Percentiles rank a stretch among this genome's conserved stretches.
These are phyloP conservation scores for Himantopus leucocephalus DNA, from an alignment of 2,113 vertebrate genomes.

Conservation along the genomic window DNA sequence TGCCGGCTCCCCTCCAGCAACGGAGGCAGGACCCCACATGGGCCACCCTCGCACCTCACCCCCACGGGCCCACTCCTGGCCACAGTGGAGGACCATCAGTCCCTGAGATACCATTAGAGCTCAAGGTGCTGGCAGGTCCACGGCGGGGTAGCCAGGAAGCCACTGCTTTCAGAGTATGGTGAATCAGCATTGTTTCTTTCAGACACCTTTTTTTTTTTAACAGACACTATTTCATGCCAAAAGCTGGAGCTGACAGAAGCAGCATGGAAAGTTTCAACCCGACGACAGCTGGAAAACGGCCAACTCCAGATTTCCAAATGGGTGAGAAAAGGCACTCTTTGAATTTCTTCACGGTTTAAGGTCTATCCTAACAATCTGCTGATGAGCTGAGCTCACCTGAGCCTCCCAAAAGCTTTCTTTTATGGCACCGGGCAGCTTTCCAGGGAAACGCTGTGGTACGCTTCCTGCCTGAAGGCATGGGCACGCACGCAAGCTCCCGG, in stretches of 20 bases:
- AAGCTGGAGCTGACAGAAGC: background rate
- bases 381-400: conserved; percentile 11
- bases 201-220: background rate
- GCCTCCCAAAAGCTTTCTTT: background rate
- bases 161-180: background rate
- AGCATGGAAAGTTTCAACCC: background rate
- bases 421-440: background rate
- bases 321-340: background rate
- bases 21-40: fast-evolving
- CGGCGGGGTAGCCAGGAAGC: fast-evolving
- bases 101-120: background rate
- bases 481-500: background rate
- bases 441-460: background rate
- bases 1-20: background rate
- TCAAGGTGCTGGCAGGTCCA: fast-evolving
- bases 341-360: background rate
- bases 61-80: fast-evolving
- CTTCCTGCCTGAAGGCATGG: background rate
- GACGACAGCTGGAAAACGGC: background rate
- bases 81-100: background rate
- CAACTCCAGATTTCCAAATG: background rate
- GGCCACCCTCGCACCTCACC: background rate
- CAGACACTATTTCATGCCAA: background rate
- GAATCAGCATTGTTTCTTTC: background rate
- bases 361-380: conserved; percentile 27